Evolutionary conservation across 1,140 invertebrate genomes (phyloP).

Genomic region (Drosophila quadrilineata): DNA sequence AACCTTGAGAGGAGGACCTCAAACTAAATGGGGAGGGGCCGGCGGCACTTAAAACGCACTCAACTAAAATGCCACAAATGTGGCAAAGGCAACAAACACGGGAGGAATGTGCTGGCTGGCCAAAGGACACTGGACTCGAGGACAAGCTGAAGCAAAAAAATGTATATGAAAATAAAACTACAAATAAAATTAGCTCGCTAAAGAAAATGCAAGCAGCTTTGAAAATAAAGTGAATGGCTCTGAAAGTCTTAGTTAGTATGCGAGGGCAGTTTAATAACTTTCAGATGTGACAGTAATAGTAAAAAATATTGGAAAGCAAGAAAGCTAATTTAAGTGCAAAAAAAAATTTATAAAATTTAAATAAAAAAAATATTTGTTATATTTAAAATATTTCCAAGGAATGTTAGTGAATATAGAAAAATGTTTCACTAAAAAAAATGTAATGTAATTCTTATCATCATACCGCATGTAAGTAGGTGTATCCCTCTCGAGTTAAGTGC

Average conservation of each 20-base stretch:
- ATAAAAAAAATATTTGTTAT: no score
- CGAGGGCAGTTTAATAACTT: no score
- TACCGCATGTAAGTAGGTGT: no score
- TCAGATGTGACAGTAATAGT: no score
- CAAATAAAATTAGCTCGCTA: conserved; percentile 58
- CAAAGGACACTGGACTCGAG: conserved; percentile 27
- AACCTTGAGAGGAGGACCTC: conserved; percentile 42
- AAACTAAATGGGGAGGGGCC: conserved; percentile 8
- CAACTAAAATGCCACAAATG: conserved; percentile 59
- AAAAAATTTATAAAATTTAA: no score
- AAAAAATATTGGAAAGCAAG: no score
- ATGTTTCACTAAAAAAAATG: no score
- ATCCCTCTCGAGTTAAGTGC: no score
- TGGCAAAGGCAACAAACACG: conserved; percentile 30
- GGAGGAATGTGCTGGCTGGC: conserved; percentile 11
- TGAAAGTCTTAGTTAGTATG: not conserved
- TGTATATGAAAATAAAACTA: conserved; percentile 56
- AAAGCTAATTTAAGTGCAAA: no score
- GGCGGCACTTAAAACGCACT: conserved; percentile 58
- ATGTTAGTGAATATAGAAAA: no score
- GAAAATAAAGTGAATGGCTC: not conserved
- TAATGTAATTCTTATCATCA: no score
- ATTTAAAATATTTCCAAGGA: no score
- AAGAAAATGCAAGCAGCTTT: conserved; percentile 37
- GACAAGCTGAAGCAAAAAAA: conserved; percentile 51